Evolutionary conservation across 2,113 vertebrate species (phyloP), one percentile per base, ranked within the genome.

Genomic region (Bambusicola thoracicus): DNA sequence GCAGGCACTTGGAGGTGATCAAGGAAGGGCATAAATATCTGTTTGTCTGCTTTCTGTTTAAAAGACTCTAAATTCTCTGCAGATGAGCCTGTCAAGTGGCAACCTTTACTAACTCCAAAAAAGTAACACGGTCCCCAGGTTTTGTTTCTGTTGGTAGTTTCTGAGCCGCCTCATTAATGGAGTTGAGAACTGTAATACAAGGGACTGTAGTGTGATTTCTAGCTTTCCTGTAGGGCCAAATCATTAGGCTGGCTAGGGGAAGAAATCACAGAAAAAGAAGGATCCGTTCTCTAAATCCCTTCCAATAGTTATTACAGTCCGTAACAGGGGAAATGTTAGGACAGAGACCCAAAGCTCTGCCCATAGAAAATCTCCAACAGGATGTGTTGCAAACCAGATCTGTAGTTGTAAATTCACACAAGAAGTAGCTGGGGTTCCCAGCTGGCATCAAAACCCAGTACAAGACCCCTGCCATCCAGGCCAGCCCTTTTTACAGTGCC

Each of bases 361-460:
- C 82, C 1, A 0, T 65, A 96, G 65, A 85, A 69, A 68, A 63
- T 66, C 72, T 67, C 4, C 65, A 46, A 0, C 30, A 49, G 38
- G 40, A 53, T 30, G 34, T 63, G 13, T 55, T 93, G 93, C 79
- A 95, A 92, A 87, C 9, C 46, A 76, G 77, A 56, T 89, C 85
- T 58, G n/a, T 90, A 81, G 73, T 87, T 92, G 62, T 0, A 5
- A 84, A 85, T 81, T 92, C 59, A 29, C 38, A 90, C 73, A 32
- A 78, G 61, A 87, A 81, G 85, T 56, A 66, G 19, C 51, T 86
- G 65, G 12, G 13, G 29, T 92, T 94, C 66, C 65, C 82, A 90
- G 69, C 36, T 72, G 67, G n/a, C 67, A 32, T 84, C 78, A 70
- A 83, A 93, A 85, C 46, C 32, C 46, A 9, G 11, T 43, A 56